Percentiles rank a stretch among this genome's conserved stretches.
phyloP scores from a whole-genome alignment of 2,113 vertebrate genomes.

The Crotalus viridis region DNA sequence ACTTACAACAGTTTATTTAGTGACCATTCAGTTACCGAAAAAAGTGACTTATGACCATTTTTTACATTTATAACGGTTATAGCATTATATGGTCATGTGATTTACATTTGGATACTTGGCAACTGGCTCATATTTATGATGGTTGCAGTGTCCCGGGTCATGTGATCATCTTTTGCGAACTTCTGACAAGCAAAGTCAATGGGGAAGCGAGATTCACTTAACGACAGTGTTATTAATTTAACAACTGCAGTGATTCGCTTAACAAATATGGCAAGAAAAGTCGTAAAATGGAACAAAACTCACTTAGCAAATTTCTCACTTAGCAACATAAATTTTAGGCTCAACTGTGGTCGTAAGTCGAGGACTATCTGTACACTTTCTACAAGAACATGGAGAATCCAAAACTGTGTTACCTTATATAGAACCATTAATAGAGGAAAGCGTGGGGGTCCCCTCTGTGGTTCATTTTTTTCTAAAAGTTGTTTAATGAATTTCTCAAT shows the following conservation, averaged over 20 bases:
- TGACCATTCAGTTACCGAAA: neutral
- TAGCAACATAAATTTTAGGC: neutral
- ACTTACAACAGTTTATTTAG: neutral
- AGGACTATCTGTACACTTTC: neutral
- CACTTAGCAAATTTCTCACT: neutral
- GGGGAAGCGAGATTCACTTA: neutral
- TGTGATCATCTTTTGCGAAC: neutral
- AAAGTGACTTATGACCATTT: neutral
- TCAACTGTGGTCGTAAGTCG: neutral
- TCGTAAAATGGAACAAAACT: neutral
- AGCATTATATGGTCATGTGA: neutral
- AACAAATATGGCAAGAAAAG: neutral
- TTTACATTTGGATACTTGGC: neutral
- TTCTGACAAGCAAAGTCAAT: neutral
- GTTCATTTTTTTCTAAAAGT: slow-evolving; percentile 91
- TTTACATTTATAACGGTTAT: neutral
- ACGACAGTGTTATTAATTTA: neutral
- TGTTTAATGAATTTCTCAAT: slow-evolving; percentile 94
- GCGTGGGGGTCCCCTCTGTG: slow-evolving; percentile 80
- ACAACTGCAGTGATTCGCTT: neutral
- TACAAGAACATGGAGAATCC: neutral
- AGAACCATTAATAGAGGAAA: slow-evolving; percentile 80
- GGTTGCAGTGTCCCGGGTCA: neutral
- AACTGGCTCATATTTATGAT: neutral
- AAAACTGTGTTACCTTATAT: slow-evolving; percentile 76